These are phyloP conservation scores for Frankliniella intonsa DNA, from an alignment of 2,888 invertebrate genomes.

Conservation along the genomic window DNA sequence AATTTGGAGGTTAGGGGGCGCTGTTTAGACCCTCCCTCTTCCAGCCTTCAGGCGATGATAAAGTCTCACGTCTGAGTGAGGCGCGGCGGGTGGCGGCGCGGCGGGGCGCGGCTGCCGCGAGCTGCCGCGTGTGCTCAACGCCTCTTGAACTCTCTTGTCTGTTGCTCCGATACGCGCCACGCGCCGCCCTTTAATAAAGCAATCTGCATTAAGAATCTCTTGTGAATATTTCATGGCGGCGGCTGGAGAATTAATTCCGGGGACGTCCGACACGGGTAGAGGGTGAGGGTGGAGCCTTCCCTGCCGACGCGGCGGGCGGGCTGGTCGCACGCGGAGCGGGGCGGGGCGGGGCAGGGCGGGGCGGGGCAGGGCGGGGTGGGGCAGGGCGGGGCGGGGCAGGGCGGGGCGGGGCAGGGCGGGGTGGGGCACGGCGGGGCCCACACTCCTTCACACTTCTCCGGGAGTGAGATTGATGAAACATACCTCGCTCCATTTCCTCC, in stretches of 20 bases:
- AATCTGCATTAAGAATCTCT: constrained; percentile 25
- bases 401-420: background rate
- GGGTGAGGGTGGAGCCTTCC: background rate
- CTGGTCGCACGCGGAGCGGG: background rate
- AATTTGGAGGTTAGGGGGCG: too few relatives aligned
- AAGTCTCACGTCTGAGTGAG: background rate
- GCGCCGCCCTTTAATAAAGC: constrained; percentile 19
- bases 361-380: background rate
- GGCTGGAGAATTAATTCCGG: constrained; percentile 5
- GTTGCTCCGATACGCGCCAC: background rate
- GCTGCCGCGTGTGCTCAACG: background rate
- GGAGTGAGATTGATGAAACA: too few relatives aligned
- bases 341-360: background rate
- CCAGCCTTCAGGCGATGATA: too few relatives aligned
- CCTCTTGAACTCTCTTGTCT: background rate
- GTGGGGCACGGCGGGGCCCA: too few relatives aligned
- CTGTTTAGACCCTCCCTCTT: too few relatives aligned
- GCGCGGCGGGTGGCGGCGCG: background rate
- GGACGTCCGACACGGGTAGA: background rate
- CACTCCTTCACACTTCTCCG: too few relatives aligned
- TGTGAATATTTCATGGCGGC: constrained; percentile 19
- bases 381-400: background rate
- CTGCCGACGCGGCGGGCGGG: background rate
- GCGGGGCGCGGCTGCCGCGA: background rate
- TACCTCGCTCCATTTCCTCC: too few relatives aligned